phyloP scores from a whole-genome alignment of 2,888 invertebrate species.

The Nemapogon koenigi region DNA sequence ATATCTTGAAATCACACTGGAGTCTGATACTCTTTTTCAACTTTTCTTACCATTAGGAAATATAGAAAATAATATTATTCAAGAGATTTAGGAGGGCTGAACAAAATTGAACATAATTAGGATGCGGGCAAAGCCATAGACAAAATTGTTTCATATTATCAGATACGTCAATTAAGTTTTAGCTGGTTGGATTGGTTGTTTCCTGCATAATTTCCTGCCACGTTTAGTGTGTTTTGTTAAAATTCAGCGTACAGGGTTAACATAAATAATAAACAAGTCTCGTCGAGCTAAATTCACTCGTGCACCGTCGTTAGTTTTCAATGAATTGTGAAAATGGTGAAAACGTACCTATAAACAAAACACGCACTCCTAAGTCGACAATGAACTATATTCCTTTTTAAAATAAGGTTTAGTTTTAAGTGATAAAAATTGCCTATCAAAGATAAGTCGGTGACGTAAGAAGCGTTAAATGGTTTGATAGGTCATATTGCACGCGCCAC shows the following conservation, averaged over 20 bases:
- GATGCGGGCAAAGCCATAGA: too few species aligned
- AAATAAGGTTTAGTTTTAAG: conserved; percentile 5
- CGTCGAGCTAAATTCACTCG: conserved; percentile 20
- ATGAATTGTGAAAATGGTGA: conserved; percentile 38
- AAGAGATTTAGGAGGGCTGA: too few species aligned
- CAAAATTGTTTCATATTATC: too few species aligned
- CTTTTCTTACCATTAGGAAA: too few species aligned
- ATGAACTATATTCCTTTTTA: conserved; percentile 3
- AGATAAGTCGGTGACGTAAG: conserved; percentile 38
- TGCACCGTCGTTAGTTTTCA: conserved; percentile 20
- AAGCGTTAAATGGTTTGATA: conserved; percentile 33
- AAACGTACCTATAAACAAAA: conserved; percentile 39
- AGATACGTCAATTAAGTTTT: too few species aligned
- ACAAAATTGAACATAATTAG: too few species aligned
- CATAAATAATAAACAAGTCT: conserved; percentile 38
- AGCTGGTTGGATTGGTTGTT: too few species aligned
- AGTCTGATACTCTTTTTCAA: too few species aligned
- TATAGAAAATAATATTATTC: too few species aligned
- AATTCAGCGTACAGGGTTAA: conserved; percentile 27
- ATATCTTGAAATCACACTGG: too few species aligned
- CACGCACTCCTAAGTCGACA: conserved; percentile 18
- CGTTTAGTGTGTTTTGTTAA: too few species aligned
- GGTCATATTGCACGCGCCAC: conserved; percentile 27
- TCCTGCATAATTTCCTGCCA: too few species aligned
- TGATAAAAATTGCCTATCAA: conserved; percentile 21